phyloP scores from a whole-genome alignment of 2,888 invertebrate species.

The Charanyca ferruginea region DNA sequence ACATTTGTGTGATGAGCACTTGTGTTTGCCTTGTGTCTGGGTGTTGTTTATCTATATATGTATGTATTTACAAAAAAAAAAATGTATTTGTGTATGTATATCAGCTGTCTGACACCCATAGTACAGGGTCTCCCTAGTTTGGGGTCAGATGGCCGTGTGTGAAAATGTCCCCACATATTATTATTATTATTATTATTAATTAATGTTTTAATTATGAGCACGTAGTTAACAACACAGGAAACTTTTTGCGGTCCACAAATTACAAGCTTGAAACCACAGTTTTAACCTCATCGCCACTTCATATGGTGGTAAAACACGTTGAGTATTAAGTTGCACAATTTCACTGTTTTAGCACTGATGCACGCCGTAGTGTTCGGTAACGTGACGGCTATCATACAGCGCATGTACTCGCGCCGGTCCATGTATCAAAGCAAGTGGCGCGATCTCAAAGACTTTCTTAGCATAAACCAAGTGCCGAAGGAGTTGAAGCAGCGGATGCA shows the following conservation, averaged over 20 bases:
- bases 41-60: no score
- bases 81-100: no score
- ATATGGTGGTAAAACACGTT: slow-evolving; percentile 6
- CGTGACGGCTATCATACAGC: slow-evolving; percentile 98
- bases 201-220: slow-evolving; percentile 21
- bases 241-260: slow-evolving; percentile 33
- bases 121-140: no score
- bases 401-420: slow-evolving; percentile 98
- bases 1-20: no score
- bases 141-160: no score
- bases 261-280: slow-evolving; percentile 45
- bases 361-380: slow-evolving; percentile 99
- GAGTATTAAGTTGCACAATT: slow-evolving; percentile 27
- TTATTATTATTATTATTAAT: no score
- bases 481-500: slow-evolving; percentile 98
- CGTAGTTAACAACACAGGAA: slow-evolving; percentile 35
- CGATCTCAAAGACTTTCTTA: slow-evolving; percentile 98
- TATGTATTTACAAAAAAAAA: no score
- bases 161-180: no score
- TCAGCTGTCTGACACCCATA: no score
- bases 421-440: slow-evolving; percentile 98
- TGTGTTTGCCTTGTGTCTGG: no score
- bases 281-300: slow-evolving; percentile 21
- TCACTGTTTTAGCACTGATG: slow-evolving; percentile 95
- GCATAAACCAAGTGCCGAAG: slow-evolving; percentile 98